Evolutionary conservation across 1,140 invertebrate genomes (phyloP).

Genomic region (Zelostemma sp.): DNA sequence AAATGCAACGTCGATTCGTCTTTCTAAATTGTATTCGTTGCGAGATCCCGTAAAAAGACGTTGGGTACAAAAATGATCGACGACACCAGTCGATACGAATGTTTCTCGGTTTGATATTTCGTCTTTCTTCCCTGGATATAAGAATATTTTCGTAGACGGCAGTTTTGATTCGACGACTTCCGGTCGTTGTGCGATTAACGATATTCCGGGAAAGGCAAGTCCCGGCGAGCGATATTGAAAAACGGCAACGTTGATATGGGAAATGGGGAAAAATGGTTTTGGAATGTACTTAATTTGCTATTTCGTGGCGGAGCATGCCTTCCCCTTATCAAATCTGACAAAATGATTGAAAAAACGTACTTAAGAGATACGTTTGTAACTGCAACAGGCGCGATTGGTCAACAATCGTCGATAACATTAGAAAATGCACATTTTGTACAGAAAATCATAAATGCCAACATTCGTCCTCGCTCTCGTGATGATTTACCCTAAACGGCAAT

Average conservation of each 20-base stretch:
- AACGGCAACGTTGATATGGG: too few relatives aligned
- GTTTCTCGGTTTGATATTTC: slow-evolving; percentile 11
- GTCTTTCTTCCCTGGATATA: slow-evolving; percentile 4
- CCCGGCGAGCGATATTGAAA: too few relatives aligned
- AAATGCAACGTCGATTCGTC: slow-evolving; percentile 32
- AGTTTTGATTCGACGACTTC: slow-evolving; percentile 6
- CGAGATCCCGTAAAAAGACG: slow-evolving; percentile 31
- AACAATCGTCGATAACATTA: slow-evolving; percentile 40
- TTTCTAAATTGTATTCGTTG: slow-evolving; percentile 36
- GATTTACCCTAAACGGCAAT: background rate
- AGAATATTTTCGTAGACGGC: slow-evolving; percentile 21
- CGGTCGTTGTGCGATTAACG: too few relatives aligned
- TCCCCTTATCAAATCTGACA: too few relatives aligned
- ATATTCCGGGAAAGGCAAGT: too few relatives aligned
- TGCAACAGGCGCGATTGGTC: slow-evolving; percentile 21
- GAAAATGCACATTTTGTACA: slow-evolving; percentile 14
- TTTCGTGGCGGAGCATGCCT: too few relatives aligned
- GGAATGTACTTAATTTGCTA: too few relatives aligned
- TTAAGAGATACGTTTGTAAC: too few relatives aligned
- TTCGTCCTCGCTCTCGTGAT: too few relatives aligned
- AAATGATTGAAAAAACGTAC: too few relatives aligned
- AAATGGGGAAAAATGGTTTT: too few relatives aligned
- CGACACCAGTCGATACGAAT: slow-evolving; percentile 11
- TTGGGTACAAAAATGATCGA: slow-evolving; percentile 27
- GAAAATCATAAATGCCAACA: too few relatives aligned